Evolutionary conservation across 2,113 vertebrate genomes (phyloP), one percentile per base, ranked within the genome.

Genomic region (Fulica atra): DNA sequence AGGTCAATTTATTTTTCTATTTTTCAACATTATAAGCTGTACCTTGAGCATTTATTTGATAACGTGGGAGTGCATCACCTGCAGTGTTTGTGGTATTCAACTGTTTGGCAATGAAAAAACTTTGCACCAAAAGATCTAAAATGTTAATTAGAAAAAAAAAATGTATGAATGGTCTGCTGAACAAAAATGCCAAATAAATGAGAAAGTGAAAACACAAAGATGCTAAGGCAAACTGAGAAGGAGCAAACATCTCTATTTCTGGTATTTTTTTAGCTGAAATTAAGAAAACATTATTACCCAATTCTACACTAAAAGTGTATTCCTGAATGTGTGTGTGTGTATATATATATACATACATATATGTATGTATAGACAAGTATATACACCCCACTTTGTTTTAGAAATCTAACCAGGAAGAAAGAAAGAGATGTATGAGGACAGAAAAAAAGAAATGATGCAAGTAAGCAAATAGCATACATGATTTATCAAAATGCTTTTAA

Each of bases 1-100:
- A 98, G 98, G 98, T 98, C 98, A 97, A 98, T 98, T 98, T 98
- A 97, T 98, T 98, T 98, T 98, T 98, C 98, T 98, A 98, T 98
- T 98, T 98, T 98, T 98, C 98, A 98, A 72, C 97, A 98, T 98
- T 98, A 98, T 97, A 98, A 97, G 97, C 97, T 81, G 94, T 92
- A 97, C 97, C 97, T 98, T 98, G 98, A 97, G 90, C 98, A 97
- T 98, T 97, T 98, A 96, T 97, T 96, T 97, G 96, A 95, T 97
- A 98, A 96, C 44, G 35, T 86, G 86, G 78, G 94, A 93, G 92
- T 87, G 53, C 96, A 89, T 97, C 87, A 78, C 85, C 86, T 88
- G 74, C 9, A 40, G 44, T 17, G 31, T 76, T 63, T 84, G 87
- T 80, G 86, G 81, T 88, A 56, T 80, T 95, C 80, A 93, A 0